A percentile compares a stretch with the other conserved stretches of the same genome.
These are phyloP conservation scores for Goniozus legneri DNA, from an alignment of 1,140 invertebrate species.

Conservation along the genomic window DNA sequence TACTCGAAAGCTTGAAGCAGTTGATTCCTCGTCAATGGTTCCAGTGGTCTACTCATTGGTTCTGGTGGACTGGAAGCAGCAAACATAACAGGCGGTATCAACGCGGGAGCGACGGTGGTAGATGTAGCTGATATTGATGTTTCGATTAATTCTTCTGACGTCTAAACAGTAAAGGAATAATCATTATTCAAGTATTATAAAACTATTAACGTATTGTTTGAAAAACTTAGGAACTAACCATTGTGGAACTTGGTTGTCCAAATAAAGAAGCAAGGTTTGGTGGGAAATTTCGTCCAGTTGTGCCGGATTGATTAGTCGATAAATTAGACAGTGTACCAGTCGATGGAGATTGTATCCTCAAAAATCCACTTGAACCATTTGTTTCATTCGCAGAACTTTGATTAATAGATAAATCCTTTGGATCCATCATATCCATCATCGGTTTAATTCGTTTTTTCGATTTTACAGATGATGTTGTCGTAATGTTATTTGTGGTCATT, in stretches of 20 bases:
- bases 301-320: conserved; percentile 22
- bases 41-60: conserved; percentile 49
- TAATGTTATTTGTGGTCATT: conserved; percentile 22
- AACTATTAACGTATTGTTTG: conserved; percentile 1
- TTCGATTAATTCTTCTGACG: conserved; percentile 38
- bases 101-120: conserved; percentile 57
- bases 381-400: conserved; percentile 30
- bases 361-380: conserved; percentile 39
- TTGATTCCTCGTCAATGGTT: conserved; percentile 81
- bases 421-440: background rate
- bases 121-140: conserved; percentile 37
- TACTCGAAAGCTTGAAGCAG: conserved; percentile 84
- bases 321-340: conserved; percentile 20
- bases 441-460: conserved; percentile 37
- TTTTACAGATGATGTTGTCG: conserved; percentile 17
- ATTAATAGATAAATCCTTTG: conserved; percentile 2
- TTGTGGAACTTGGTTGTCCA: conserved; percentile 24
- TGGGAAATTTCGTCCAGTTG: conserved; percentile 11
- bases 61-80: conserved; percentile 55
- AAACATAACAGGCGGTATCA: conserved; percentile 84
- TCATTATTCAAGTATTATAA: conserved; percentile 2
- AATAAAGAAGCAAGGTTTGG: conserved; percentile 39
- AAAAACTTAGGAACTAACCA: conserved; percentile 13
- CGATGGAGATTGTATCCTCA: conserved; percentile 50
- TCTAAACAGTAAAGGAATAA: conserved; percentile 20